phyloP scores from a whole-genome alignment of 2,113 vertebrate species.

The Oxyura jamaicensis region DNA sequence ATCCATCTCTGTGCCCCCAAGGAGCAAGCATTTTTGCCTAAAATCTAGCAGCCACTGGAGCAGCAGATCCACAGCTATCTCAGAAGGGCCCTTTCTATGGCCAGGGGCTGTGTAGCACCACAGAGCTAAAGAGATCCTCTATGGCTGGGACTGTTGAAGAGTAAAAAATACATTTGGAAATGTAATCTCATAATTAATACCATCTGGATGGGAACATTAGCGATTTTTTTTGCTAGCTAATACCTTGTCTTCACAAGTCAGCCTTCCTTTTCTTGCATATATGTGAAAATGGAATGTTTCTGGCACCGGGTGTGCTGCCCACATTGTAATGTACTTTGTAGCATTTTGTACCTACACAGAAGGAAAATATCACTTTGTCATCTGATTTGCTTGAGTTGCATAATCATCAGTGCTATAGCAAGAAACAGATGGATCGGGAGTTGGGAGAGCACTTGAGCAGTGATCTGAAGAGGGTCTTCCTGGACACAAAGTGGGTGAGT shows the following conservation, averaged over 20 bases:
- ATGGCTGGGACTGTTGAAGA: neutral
- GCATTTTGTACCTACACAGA: conserved; percentile 18
- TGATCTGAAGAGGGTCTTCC: neutral
- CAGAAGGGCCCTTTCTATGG: neutral
- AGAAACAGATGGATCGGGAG: conserved; percentile 10
- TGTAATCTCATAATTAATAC: neutral
- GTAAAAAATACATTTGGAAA: neutral
- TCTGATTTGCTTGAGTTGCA: neutral
- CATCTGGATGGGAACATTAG: neutral
- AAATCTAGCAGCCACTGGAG: neutral
- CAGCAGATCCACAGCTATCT: neutral
- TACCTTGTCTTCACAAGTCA: neutral
- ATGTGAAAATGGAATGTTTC: neutral
- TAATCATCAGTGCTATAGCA: neutral
- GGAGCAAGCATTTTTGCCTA: neutral
- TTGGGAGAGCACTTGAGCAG: neutral
- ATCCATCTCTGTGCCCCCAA: neutral
- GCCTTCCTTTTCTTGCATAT: neutral
- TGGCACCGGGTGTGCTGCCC: neutral
- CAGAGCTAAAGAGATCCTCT: neutral
- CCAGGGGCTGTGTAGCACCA: neutral
- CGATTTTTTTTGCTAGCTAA: conserved; percentile 3
- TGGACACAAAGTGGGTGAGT: neutral
- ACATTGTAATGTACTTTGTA: neutral
- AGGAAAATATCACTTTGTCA: neutral